Evolutionary conservation across 2,797 vertebrate genomes (phyloP).

Genomic region (Muscicapa striata): DNA sequence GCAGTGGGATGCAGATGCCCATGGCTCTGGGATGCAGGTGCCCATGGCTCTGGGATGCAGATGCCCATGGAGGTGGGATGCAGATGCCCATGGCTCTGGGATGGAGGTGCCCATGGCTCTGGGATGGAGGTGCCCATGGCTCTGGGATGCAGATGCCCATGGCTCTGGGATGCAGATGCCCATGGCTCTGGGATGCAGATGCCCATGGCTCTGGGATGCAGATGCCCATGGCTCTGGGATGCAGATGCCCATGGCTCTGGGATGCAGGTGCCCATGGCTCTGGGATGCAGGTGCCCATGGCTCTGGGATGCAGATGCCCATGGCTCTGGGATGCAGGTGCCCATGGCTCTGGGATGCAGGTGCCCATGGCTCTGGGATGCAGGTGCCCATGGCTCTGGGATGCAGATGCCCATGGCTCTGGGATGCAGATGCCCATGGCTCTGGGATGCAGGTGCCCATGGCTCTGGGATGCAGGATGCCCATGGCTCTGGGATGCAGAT

Average conservation of each 20-base stretch:
- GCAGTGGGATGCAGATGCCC: no score
- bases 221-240: accelerated
- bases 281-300: accelerated
- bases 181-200: accelerated
- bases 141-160: no score
- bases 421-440: accelerated
- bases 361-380: no score
- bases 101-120: accelerated
- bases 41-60: no score
- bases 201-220: accelerated
- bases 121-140: accelerated
- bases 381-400: accelerated
- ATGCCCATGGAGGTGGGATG: no score
- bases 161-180: accelerated
- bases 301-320: accelerated
- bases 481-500: accelerated
- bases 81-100: accelerated
- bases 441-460: no score
- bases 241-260: no score
- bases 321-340: accelerated
- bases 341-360: no score
- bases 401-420: accelerated
- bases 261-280: accelerated
- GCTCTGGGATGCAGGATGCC: accelerated
- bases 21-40: accelerated